These are phyloP conservation scores for Leptinotarsa peninsularis DNA, from an alignment of 2,888 invertebrate species.

Conservation along the genomic window DNA sequence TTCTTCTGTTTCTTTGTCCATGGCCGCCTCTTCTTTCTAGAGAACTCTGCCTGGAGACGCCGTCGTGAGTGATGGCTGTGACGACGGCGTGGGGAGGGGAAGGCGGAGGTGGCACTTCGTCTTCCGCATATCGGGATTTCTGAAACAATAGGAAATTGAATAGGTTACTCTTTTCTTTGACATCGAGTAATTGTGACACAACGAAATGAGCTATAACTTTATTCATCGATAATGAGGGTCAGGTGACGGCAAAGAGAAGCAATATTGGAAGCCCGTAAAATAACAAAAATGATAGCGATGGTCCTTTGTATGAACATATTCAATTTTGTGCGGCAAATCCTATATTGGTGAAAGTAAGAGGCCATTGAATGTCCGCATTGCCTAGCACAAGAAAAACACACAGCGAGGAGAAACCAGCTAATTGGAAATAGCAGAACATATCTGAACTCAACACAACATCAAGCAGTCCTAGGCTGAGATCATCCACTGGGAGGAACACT, in stretches of 20 bases:
- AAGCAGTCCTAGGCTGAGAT: too few species aligned
- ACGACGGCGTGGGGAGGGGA: slow-evolving; percentile 66
- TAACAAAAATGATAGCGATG: too few species aligned
- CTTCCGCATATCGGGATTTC: slow-evolving; percentile 69
- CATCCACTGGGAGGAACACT: too few species aligned
- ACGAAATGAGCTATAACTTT: background rate
- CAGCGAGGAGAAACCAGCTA: too few species aligned
- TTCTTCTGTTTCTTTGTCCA: slow-evolving; percentile 48
- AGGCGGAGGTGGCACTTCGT: slow-evolving; percentile 69
- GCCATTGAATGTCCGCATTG: too few species aligned
- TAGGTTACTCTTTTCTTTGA: background rate
- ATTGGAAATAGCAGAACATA: too few species aligned
- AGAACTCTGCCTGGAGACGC: slow-evolving; percentile 62
- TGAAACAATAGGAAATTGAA: slow-evolving; percentile 58
- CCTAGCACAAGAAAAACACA: too few species aligned
- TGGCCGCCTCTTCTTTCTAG: slow-evolving; percentile 57
- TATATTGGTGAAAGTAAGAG: too few species aligned
- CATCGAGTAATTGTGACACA: background rate
- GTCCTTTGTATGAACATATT: too few species aligned
- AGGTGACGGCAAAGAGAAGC: background rate
- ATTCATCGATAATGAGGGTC: background rate
- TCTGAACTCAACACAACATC: too few species aligned
- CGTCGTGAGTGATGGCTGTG: slow-evolving; percentile 39
- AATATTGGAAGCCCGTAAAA: too few species aligned
- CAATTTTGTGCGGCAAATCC: too few species aligned